Base-by-base conservation (phyloP, 1,140 invertebrate genomes). In the Lepidurus arcticus region DNA sequence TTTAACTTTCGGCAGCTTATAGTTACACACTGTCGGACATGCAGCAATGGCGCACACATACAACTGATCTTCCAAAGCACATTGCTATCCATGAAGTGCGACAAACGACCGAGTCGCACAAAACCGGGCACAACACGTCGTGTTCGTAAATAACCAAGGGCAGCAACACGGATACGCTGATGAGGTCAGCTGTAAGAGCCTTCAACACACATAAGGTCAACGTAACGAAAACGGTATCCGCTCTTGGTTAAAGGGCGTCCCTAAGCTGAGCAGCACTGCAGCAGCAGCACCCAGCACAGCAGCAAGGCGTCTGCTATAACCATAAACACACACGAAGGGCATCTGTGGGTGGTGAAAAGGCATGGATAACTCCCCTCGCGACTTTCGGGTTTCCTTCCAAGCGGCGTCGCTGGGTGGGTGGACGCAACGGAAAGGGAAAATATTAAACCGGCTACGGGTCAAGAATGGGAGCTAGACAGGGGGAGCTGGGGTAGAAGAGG, bases 271-370 rank as follows among this genome's bases (percentile, higher is more conserved):
- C 53, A 16, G 53, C 53, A 65, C 53, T 65, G 53, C 53, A 65
- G 53, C 53, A 65, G 21, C 53, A 65, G 53, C 53, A 65, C 53
- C 53, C 21, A 9, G 53, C 53, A 65, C 53, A 65, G 53, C 53
- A 65, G 53, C 53, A 65, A 65, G 53, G 53, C 53, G 53, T 65
- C 53, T 65, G 53, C 21, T 65, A 65, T 65, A 65, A 65, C 53
- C 21, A 65, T 65, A 65, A 65, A 65, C 53, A 65, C 53, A 65
- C 53, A 65, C 53, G 53, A 65, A 65, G 53, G 53, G 53, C 53
- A 65, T 65, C 53, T 65, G 53, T 65, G 53, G 53, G 53, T 65
- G 53, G 53, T 0, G 53, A 65, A 65, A 65, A 65, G 53, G 53
- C 53, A 65, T 21, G 13, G 53, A 65, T n/a, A 13, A 65, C 53